These are phyloP conservation scores for Amblyteles armatorius DNA, from an alignment of 2,888 invertebrate species.

Conservation along the genomic window DNA sequence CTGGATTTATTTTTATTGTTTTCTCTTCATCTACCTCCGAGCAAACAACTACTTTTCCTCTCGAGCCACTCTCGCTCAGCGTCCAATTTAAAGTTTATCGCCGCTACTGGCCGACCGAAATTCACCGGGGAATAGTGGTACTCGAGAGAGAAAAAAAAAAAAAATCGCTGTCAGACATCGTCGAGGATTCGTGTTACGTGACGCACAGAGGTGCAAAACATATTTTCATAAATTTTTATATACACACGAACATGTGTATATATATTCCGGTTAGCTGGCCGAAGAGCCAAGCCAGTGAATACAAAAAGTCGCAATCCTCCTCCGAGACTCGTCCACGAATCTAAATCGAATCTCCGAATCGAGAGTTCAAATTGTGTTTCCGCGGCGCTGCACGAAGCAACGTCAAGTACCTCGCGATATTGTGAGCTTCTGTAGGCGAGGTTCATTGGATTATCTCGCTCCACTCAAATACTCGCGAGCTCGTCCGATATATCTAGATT, in stretches of 20 bases:
- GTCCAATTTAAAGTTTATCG: slow-evolving; percentile 42
- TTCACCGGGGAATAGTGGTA: slow-evolving; percentile 16
- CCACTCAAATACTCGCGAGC: not conserved
- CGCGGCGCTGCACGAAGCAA: slow-evolving; percentile 36
- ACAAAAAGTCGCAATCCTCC: slow-evolving; percentile 42
- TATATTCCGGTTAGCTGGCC: slow-evolving; percentile 10
- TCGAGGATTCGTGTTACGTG: not conserved
- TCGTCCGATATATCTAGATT: not conserved
- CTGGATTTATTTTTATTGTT: not conserved
- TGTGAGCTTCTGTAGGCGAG: slow-evolving; percentile 41
- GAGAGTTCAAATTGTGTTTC: slow-evolving; percentile 65
- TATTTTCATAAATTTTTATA: slow-evolving; percentile 20
- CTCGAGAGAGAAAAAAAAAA: slow-evolving; percentile 2
- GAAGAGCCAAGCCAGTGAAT: slow-evolving; percentile 6
- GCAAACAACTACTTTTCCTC: not conserved
- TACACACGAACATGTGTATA: slow-evolving; percentile 11
- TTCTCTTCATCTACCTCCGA: not conserved
- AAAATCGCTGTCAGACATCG: slow-evolving; percentile 2
- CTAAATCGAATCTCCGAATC: slow-evolving; percentile 67
- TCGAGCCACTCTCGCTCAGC: not conserved
- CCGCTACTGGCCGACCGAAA: slow-evolving; percentile 19
- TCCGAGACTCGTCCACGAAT: slow-evolving; percentile 51
- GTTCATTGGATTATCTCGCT: slow-evolving; percentile 50
- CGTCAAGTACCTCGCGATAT: slow-evolving; percentile 41
- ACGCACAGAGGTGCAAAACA: slow-evolving; percentile 18